Base-by-base conservation (phyloP, 2,797 vertebrate genomes). In the Cygnus olor region DNA sequence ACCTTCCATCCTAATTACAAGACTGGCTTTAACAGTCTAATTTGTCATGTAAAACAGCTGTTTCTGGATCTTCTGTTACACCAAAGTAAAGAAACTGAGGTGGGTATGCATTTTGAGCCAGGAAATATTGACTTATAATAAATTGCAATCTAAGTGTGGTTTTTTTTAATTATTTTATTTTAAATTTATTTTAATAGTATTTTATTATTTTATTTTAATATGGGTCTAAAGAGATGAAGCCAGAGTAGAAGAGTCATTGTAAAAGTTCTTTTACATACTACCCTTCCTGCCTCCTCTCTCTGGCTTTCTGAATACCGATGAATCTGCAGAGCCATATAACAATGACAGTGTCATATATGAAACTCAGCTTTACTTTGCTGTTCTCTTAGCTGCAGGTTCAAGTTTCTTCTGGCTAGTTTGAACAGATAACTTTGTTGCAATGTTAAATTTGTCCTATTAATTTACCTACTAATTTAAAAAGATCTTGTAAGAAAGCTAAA, bases 1-100 rank as follows among this genome's bases (percentile, higher is more conserved):
- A n/a, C 86, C 85, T 95, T 94, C 84, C 72, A 90, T 79, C 40
- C 88, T 96, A 96, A 97, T 94, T 96, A 85, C 77, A 96, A 93
- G 47, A 90, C 61, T 82, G 54, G 53, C 77, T 93, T 25, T 80
- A 95, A 83, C 84, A 79, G 34, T 83, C 21, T 80, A 96, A 97
- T 97, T 93, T 92, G 36, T 96, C 92, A 94, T 81, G 84, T 69
- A 95, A 95, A 97, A 87, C 56, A 96, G 76, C 66, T 84, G 56
- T 69, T 95, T 89, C 78, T 90, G 61, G 66, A 88, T 93, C 85
- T 88, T 85, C 42, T 77, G 32, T 80, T 84, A 88, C 28, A 77
- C 49, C 79, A 40, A 79, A 93, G 30, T 80, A 45, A 80, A 92
- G 40, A 58, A 87, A 78, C 7, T 85, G 7, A 16, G 30, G 74